Base-by-base conservation (phyloP, 2,888 invertebrate species). In the Cantharis rufa region DNA sequence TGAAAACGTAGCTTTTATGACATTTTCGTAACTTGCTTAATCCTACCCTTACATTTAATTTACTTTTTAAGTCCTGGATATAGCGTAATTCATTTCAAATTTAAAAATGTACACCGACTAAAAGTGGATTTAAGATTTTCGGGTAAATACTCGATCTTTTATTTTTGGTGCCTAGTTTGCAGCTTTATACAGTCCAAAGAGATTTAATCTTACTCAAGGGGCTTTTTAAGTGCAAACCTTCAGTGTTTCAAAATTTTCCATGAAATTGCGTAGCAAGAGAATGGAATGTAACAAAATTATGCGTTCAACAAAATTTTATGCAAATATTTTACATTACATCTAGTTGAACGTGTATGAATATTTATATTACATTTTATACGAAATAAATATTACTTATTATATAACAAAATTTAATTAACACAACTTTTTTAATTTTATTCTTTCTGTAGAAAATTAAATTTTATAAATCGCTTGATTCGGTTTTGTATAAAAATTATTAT, bases 291-390 rank as follows among this genome's bases (percentile, higher is more conserved):
- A 75, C 71, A 62, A 63, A 75, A 75, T 75, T 75, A 75, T 75
- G 28, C 75, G 71, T 69, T 21, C 18, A 75, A 71, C 71, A 71
- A 61, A 75, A 68, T 75, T 75, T 75, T 75, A 75, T 75, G 75
- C 75, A 75, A 75, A 75, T 75, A 75, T 71, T 75, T 75, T 71
- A 62, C 69, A 71, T 75, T 71, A 75, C 69, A 28, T 69, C 62
- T 61, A 68, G 71, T 71, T 71, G 68, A 69, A 62, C 27, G 71
- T 75, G 32, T 69, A 71, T 75, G 74, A 74, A 74, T 74, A 74
- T 74, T 74, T 74, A 74, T 70, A 64, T 64, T 48, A 48, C n/a
- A 48, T 48, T 48, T 13, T n/a, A 13, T 9, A n/a, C 48, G 48
- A n/a, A 48, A 48, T 7, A n/a, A n/a, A 48, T 48, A 48, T n/a